Evolutionary conservation across 2,888 invertebrate genomes (phyloP).

Genomic region (Pristionchus maxplancki): DNA sequence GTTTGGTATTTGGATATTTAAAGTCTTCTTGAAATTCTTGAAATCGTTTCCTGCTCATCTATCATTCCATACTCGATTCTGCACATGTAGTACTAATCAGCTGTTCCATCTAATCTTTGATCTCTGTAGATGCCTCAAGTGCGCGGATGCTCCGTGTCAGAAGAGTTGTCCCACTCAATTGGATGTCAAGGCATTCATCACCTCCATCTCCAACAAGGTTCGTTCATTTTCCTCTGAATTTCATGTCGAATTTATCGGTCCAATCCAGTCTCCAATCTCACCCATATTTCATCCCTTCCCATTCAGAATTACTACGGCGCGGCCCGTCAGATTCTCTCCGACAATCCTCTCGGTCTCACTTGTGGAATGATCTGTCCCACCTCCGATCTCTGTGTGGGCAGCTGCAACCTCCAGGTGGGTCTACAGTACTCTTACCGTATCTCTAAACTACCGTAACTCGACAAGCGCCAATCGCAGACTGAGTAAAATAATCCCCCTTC

Average conservation of each 20-base stretch:
- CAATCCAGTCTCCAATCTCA: background rate
- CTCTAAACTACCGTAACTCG: background rate
- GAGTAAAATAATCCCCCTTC: no score
- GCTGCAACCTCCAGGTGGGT: conserved; percentile 87
- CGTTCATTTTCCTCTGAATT: background rate
- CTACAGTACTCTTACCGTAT: background rate
- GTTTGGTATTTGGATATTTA: conserved; percentile 49
- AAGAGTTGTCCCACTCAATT: conserved; percentile 98
- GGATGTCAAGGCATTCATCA: conserved; percentile 96
- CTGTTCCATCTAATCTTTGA: background rate
- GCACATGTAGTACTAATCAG: background rate
- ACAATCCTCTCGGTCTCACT: conserved; percentile 94
- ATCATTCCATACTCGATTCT: no score
- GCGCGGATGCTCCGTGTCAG: conserved; percentile 80
- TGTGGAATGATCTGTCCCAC: conserved; percentile 99
- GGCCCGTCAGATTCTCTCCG: conserved; percentile 93
- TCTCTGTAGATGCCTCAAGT: conserved; percentile 83
- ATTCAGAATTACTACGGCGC: conserved; percentile 96
- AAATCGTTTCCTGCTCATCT: no score
- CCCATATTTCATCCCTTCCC: conserved; percentile 62
- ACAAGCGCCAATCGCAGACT: background rate
- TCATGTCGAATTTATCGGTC: background rate
- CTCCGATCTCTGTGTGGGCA: conserved; percentile 97
- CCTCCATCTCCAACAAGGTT: conserved; percentile 94
- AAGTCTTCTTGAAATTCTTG: no score